phyloP scores from a whole-genome alignment of 2,113 vertebrate genomes.

The Myodes glareolus region DNA sequence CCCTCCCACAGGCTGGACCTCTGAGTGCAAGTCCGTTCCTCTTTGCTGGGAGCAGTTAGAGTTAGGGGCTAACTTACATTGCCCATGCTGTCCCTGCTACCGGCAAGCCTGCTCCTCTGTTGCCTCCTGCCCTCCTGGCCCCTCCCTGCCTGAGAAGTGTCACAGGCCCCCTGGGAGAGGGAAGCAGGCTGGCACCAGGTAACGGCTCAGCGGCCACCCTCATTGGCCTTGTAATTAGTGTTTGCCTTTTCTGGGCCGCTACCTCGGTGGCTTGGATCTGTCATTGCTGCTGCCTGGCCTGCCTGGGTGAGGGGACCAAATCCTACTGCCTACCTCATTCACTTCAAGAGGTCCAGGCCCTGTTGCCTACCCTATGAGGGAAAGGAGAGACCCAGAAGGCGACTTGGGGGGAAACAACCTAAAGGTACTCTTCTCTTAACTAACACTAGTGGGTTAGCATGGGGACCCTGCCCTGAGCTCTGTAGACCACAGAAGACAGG shows the following conservation, averaged over 20 bases:
- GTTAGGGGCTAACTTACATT: conserved; percentile 80
- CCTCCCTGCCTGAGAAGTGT: conserved; percentile 72
- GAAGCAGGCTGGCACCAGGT: conserved; percentile 76
- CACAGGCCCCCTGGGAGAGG: conserved; percentile 74
- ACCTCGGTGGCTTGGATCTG: conserved; percentile 15
- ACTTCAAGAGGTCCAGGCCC: background rate
- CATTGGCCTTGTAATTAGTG: conserved; percentile 71
- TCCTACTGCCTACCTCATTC: background rate
- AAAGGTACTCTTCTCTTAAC: background rate
- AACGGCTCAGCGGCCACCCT: conserved; percentile 70
- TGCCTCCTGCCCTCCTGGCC: conserved; percentile 40
- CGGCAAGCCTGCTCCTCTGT: background rate
- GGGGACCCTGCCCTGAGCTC: background rate
- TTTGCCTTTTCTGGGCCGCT: conserved; percentile 76
- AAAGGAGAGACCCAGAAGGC: background rate
- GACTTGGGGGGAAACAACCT: background rate
- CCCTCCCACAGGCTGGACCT: background rate
- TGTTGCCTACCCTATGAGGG: background rate
- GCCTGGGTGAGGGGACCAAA: background rate
- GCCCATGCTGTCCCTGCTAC: conserved; percentile 75
- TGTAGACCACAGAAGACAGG: background rate
- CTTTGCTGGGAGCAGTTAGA: background rate
- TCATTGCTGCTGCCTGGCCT: background rate
- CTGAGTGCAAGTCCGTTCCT: background rate
- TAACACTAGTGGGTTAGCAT: background rate